Percentiles rank a stretch among this genome's conserved stretches.
Evolutionary conservation across 35 echinoderm and acorn worm species (phyloP).

Genomic region (Heliocidaris tuberculata): DNA sequence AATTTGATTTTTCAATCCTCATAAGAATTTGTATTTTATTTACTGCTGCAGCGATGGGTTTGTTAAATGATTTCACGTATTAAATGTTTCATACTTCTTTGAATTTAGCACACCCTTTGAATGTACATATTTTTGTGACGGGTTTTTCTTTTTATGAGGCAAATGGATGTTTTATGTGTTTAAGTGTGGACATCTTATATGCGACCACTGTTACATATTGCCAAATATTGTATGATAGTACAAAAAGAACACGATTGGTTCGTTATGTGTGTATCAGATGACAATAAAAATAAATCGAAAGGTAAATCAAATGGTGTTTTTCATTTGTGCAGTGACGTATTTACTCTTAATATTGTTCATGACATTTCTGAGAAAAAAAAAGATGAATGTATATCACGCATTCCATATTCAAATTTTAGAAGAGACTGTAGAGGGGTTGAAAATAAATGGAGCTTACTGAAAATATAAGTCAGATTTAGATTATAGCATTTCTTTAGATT

Average conservation of each 20-base stretch:
- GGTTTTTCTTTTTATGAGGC: conserved; percentile 25
- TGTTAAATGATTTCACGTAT: background rate
- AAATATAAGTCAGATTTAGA: too few species aligned
- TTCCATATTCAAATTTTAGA: too few species aligned
- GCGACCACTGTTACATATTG: conserved; percentile 32
- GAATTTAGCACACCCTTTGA: conserved; percentile 8
- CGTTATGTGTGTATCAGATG: conserved; percentile 33
- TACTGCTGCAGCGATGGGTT: background rate
- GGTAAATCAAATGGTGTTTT: background rate
- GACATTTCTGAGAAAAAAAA: too few species aligned
- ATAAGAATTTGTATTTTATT: background rate
- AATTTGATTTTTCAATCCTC: background rate
- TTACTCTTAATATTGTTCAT: too few species aligned
- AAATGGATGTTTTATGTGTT: background rate
- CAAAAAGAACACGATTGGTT: conserved; percentile 21
- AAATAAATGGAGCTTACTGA: too few species aligned
- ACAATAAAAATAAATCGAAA: background rate
- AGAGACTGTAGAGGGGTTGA: too few species aligned
- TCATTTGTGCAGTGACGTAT: too few species aligned
- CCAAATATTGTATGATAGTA: conserved; percentile 37
- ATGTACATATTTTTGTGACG: conserved; percentile 44
- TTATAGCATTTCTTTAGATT: too few species aligned
- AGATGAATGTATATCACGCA: too few species aligned
- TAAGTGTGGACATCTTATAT: conserved; percentile 21
- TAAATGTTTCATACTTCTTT: background rate